Evolutionary conservation across 2,888 invertebrate genomes (phyloP), one percentile per base, ranked within the genome.

Genomic region (Nudaria mundana): DNA sequence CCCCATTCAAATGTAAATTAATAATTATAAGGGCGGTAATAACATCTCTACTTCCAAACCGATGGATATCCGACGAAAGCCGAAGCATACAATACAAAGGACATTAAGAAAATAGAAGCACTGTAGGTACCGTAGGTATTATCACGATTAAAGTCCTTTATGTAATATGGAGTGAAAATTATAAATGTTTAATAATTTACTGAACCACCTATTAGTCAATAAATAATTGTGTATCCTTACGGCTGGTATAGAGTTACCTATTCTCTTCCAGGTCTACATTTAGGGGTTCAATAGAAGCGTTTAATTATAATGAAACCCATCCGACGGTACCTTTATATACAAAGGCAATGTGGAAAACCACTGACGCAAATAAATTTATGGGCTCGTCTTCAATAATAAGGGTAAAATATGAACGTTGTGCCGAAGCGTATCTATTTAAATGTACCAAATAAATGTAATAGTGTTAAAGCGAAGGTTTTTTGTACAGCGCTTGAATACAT

Each of bases 281-380:
- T 24, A 24, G 25, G 11, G 3, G 25, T 12, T 25, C 20, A 20
- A 20, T 20, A 20, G 15, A 51, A 59, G 39, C 48, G 40, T 34
- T 60, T 60, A 59, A 52, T 56, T 56, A 44, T 41, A 48, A 40
- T 30, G 40, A 42, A 40, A 44, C 30, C 33, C 32, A 40, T 52
- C 33, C 53, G 35, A 30, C 29, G 32, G 5, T 30, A 44, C 46
- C 52, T 49, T 52, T 38, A 23, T 24, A 40, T 38, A 40, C 41
- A 49, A 52, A 47, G 25, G 40, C 47, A 46, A 47, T 44, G 48
- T 55, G 28, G 59, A 64, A 74, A 73, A 64, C 62, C 67, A 59
- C 55, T 56, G 52, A 56, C 48, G 56, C 65, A 67, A 66, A 71
- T 64, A 67, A 69, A 73, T 71, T 67, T 69, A 74, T 66, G 63